Evolutionary conservation across 2,888 invertebrate genomes (phyloP), one percentile per base, ranked within the genome.

Genomic region (Ophioninae sp.): DNA sequence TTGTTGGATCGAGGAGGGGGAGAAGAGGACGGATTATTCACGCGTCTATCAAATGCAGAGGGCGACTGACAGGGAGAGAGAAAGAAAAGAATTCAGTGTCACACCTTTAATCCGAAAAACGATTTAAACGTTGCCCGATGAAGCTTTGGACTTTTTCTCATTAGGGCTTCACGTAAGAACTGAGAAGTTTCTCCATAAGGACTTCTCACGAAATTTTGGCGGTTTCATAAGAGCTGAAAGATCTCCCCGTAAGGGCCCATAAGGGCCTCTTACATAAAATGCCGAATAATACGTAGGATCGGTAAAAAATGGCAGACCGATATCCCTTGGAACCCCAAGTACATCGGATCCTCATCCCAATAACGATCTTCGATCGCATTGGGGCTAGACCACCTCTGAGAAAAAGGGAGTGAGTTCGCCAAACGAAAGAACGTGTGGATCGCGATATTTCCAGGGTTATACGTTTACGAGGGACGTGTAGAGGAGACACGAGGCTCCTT

Each of bases 231-330:
- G 3, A 3, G 30, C 30, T 30, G 30, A 30, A 3, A 30, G n/a
- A n/a, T n/a, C n/a, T 3, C 30, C 30, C 30, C 13, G 7, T 44
- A 44, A 44, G 44, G 44, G 7, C 50, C 13, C 13, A 50, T 17
- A 50, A 67, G 57, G 23, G 67, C 61, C 70, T 56, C 30, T 84
- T 77, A 89, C 89, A 88, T 90, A 90, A 89, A 89, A 90, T 89
- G 88, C 87, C 87, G 87, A 74, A 79, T 84, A 86, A 87, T 87
- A 87, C 87, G 85, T 87, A 88, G 84, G 20, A 56, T 86, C 86
- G 87, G 86, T 87, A 86, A 87, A 89, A 82, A 85, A 85, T 81
- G 78, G 68, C 62, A 68, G 81, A 76, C 79, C 75, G 83, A 70
- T 59, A 79, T 30, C 59, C 67, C 39, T 64, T 30, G 41, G 10